phyloP scores from a whole-genome alignment of 1,140 invertebrate genomes.

The Dendroctonus ponderosae region DNA sequence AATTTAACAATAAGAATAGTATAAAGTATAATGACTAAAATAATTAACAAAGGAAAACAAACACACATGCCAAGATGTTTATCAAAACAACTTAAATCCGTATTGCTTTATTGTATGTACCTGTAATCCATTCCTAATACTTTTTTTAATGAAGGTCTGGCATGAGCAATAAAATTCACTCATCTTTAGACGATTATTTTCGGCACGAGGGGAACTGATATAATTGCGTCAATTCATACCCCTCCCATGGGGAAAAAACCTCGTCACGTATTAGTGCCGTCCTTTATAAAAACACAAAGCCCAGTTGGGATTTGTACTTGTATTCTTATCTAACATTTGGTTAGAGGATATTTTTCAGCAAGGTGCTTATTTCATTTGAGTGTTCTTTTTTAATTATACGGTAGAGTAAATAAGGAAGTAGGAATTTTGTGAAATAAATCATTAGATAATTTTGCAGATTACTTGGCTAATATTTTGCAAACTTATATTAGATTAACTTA shows the following conservation, averaged over 20 bases:
- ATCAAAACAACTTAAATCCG: too few relatives aligned
- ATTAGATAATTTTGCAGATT: too few relatives aligned
- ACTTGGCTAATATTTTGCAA: too few relatives aligned
- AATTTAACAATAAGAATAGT: too few relatives aligned
- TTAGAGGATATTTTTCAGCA: background rate
- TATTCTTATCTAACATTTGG: slow-evolving; percentile 18
- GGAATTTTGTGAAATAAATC: too few relatives aligned
- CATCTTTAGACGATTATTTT: slow-evolving; percentile 34
- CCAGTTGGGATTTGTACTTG: slow-evolving; percentile 3
- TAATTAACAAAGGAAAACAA: too few relatives aligned
- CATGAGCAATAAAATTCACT: slow-evolving; percentile 35
- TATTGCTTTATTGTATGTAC: background rate
- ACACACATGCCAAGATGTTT: too few relatives aligned
- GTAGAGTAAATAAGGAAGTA: too few relatives aligned
- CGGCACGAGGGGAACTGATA: slow-evolving; percentile 28
- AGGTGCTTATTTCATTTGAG: too few relatives aligned
- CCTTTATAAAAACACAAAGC: slow-evolving; percentile 29
- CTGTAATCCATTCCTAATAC: slow-evolving; percentile 26
- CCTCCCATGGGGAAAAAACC: slow-evolving; percentile 27
- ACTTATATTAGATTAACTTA: too few relatives aligned
- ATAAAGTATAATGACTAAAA: too few relatives aligned
- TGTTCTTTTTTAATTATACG: too few relatives aligned
- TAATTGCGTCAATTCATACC: slow-evolving; percentile 34
- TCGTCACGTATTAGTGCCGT: slow-evolving; percentile 35
- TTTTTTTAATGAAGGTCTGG: slow-evolving; percentile 30